These are phyloP conservation scores for Orthosia gracilis DNA, from an alignment of 2,888 invertebrate species.

Conservation along the genomic window DNA sequence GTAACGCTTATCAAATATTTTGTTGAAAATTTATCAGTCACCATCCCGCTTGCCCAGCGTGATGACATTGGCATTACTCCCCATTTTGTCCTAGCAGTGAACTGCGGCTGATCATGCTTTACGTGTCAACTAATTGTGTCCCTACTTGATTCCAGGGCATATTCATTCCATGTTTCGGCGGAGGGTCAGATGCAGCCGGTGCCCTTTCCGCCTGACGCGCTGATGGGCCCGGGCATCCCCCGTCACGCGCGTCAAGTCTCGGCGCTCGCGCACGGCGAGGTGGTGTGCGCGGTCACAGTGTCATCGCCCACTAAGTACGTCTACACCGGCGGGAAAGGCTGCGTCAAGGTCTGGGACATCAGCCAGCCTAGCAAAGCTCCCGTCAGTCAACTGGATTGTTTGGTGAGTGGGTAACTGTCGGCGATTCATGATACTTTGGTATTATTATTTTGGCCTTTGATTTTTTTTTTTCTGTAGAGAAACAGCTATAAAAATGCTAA, in stretches of 20 bases:
- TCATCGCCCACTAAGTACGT: conserved; percentile 98
- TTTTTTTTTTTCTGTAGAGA: conserved; percentile 15
- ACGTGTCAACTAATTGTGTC: conserved; percentile 17
- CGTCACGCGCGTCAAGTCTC: conserved; percentile 98
- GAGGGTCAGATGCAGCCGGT: conserved; percentile 98
- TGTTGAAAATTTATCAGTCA: conserved; percentile 43
- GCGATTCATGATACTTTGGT: conserved; percentile 68
- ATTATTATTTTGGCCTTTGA: conserved; percentile 53
- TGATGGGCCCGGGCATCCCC: conserved; percentile 98
- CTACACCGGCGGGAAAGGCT: conserved; percentile 99
- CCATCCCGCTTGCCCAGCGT: conserved; percentile 63
- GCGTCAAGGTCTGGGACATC: conserved; percentile 99
- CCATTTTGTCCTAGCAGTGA: conserved; percentile 52
- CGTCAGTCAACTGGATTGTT: conserved; percentile 97
- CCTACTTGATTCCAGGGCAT: conserved; percentile 92
- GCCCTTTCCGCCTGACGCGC: conserved; percentile 98
- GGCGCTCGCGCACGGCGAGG: conserved; percentile 98
- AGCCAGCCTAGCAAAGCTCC: conserved; percentile 97
- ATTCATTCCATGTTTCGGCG: conserved; percentile 98
- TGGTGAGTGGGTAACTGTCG: conserved; percentile 93
- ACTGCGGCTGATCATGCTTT: conserved; percentile 51
- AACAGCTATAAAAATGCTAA: conserved; percentile 30
- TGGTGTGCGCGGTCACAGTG: conserved; percentile 99
- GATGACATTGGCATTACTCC: conserved; percentile 58
- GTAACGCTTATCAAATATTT: conserved; percentile 37